phyloP scores from a whole-genome alignment of 2,797 vertebrate species.

The Gallinago nigripennis region DNA sequence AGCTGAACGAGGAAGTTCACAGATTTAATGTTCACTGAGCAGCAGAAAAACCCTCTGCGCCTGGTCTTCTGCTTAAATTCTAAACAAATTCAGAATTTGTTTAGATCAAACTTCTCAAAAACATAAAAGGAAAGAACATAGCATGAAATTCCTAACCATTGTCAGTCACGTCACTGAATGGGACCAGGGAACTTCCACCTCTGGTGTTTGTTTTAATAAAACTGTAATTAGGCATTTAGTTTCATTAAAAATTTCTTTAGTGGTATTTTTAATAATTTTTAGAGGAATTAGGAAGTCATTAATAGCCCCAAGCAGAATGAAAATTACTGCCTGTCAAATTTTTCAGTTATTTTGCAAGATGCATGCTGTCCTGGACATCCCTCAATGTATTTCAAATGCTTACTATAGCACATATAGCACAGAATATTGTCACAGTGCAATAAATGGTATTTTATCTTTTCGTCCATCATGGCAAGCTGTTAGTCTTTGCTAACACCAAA shows the following conservation, averaged over 20 bases:
- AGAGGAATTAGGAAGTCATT: neutral
- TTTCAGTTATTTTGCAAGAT: neutral
- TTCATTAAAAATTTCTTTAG: neutral
- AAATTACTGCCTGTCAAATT: neutral
- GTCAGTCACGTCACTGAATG: neutral
- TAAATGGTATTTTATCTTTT: neutral
- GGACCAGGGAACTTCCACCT: neutral
- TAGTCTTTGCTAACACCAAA: neutral
- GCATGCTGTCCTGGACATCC: neutral
- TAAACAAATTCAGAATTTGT: neutral
- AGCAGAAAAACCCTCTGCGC: neutral
- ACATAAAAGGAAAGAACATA: neutral
- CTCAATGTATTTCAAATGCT: neutral
- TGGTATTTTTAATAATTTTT: neutral
- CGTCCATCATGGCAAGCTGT: neutral
- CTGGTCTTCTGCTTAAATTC: neutral
- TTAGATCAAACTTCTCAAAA: neutral
- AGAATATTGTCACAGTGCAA: neutral
- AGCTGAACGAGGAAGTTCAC: neutral
- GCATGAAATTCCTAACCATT: neutral
- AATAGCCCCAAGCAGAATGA: neutral
- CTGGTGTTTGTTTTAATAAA: neutral
- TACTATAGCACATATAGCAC: neutral
- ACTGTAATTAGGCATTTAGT: neutral
- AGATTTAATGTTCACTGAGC: neutral